Conservation (phyloP, 2,797 vertebrate species). For the Myotis pilosus region DNA sequence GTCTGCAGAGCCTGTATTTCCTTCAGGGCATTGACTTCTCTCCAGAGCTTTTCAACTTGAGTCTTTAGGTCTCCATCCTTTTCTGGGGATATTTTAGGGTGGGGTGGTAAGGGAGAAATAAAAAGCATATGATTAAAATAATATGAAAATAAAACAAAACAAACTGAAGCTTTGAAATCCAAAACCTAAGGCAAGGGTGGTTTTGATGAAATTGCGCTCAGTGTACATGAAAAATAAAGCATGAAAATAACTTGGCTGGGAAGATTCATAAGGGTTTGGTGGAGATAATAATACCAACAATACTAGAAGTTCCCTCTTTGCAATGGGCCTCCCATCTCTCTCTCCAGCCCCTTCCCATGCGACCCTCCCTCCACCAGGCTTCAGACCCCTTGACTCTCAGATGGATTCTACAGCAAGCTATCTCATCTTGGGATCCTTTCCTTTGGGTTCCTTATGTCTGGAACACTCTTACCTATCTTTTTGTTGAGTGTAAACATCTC, state of each 20-base stretch:
- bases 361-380: neutral
- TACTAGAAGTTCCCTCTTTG: neutral
- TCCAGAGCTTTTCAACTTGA: constrained; percentile 95
- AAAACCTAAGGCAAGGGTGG: neutral
- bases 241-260: neutral
- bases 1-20: constrained; percentile 97
- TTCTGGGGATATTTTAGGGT: constrained; percentile 72
- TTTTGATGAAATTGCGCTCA: neutral
- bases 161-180: neutral
- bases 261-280: neutral
- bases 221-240: neutral
- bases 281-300: neutral
- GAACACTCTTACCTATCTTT: neutral
- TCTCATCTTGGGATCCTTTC: neutral
- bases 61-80: constrained; percentile 91
- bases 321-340: rapidly evolving
- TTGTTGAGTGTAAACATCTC: neutral
- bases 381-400: neutral
- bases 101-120: neutral
- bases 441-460: neutral
- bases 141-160: neutral
- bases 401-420: neutral
- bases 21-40: constrained; percentile 96
- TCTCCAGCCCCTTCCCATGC: no score
- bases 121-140: constrained; percentile 6